Evolutionary conservation across 2,888 invertebrate genomes (phyloP).

Genomic region (Nasonovia ribisnigri): DNA sequence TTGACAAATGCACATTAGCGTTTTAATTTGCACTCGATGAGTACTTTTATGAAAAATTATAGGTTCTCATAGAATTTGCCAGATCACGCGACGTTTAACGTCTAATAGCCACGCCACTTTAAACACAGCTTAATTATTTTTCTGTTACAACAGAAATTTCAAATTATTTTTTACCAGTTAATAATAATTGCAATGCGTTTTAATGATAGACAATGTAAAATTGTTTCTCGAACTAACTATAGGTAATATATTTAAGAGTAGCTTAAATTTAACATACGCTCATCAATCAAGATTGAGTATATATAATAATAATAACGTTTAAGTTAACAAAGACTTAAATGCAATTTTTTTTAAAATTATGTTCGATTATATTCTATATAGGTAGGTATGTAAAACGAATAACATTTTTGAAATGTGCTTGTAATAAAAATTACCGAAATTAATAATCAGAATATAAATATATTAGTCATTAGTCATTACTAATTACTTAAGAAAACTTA

Average conservation of each 20-base stretch:
- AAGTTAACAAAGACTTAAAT: background rate
- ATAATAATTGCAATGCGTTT: background rate
- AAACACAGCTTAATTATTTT: conserved; percentile 31
- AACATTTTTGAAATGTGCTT: background rate
- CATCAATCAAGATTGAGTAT: conserved; percentile 19
- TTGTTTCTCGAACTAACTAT: conserved; percentile 1
- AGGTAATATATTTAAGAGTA: background rate
- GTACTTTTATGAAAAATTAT: conserved; percentile 14
- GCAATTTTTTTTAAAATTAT: background rate
- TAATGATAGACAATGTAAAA: conserved; percentile 32
- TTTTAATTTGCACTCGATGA: background rate
- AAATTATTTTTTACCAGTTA: conserved; percentile 22
- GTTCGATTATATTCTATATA: background rate
- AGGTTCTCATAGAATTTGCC: conserved; percentile 3
- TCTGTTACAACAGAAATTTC: background rate
- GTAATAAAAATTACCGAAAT: background rate
- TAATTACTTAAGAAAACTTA: background rate
- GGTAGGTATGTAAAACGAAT: background rate
- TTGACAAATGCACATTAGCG: background rate
- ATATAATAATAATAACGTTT: background rate
- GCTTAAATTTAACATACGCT: background rate
- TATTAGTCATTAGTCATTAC: too few relatives aligned
- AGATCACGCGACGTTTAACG: conserved; percentile 50
- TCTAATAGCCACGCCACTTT: conserved; percentile 24
- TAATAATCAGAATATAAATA: background rate